Conservation (phyloP, 2,797 vertebrate species). For the Gadopsis bispinosus region DNA sequence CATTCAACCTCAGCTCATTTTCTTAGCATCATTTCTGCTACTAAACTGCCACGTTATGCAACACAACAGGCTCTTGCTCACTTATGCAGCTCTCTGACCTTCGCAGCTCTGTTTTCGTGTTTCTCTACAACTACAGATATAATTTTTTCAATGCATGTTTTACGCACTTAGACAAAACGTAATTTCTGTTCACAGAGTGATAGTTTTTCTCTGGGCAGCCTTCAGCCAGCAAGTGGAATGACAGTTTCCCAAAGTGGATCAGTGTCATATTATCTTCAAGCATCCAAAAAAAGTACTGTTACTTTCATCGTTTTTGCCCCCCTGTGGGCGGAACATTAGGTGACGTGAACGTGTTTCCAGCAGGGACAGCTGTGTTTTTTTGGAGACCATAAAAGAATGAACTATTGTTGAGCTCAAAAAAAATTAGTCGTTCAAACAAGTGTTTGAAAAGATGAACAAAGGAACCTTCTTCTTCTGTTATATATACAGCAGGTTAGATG, state of each 20-base stretch:
- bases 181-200: neutral
- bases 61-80: neutral
- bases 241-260: neutral
- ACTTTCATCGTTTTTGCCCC: neutral
- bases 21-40: slow-evolving; percentile 7
- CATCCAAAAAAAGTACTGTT: neutral
- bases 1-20: slow-evolving; percentile 27
- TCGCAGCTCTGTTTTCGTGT: neutral
- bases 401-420: no score
- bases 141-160: neutral
- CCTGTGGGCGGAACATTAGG: no score
- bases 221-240: neutral
- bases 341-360: no score
- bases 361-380: no score
- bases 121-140: neutral
- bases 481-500: no score
- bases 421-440: no score
- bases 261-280: slow-evolving; percentile 9
- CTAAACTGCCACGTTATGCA: slow-evolving; percentile 8
- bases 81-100: neutral
- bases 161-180: neutral
- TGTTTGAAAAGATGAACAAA: no score
- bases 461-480: no score
- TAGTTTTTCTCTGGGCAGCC: neutral
- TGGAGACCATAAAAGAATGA: no score